Conservation (phyloP, 2,797 vertebrate species). For the Pogoniulus pusillus region DNA sequence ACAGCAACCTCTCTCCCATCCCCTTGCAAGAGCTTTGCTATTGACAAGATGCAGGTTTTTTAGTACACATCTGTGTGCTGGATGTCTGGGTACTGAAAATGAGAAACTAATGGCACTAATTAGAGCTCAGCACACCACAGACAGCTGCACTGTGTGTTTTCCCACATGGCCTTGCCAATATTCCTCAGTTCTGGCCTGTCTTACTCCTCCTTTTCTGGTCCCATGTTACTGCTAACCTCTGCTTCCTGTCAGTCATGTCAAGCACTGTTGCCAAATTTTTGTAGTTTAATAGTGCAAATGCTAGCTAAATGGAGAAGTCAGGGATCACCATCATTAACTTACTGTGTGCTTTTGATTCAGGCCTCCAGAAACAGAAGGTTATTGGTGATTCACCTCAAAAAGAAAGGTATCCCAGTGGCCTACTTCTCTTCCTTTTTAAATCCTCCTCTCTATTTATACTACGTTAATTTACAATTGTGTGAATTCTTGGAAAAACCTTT, state of each 20-base stretch:
- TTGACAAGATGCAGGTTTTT: rapidly evolving
- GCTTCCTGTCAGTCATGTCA: neutral
- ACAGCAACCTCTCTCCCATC: neutral
- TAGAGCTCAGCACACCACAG: neutral
- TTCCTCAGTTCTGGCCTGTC: neutral
- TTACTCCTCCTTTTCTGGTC: neutral
- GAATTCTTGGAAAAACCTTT: neutral
- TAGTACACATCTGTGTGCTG: neutral
- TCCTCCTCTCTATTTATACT: neutral
- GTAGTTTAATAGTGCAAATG: neutral
- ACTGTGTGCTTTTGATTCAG: neutral
- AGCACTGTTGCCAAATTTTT: neutral
- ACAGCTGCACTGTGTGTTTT: neutral
- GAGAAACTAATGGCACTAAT: neutral
- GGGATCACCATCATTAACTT: neutral
- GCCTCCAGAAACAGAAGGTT: neutral
- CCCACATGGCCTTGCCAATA: neutral
- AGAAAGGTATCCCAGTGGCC: neutral
- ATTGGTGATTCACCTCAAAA: neutral
- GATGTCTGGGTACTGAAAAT: neutral
- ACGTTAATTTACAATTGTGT: neutral
- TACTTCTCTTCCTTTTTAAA: neutral
- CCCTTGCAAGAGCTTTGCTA: rapidly evolving
- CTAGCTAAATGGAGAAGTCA: neutral
- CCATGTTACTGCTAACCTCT: neutral